Evolutionary conservation across 2,888 invertebrate species (phyloP).

Genomic region (Nephrotoma flavescens): DNA sequence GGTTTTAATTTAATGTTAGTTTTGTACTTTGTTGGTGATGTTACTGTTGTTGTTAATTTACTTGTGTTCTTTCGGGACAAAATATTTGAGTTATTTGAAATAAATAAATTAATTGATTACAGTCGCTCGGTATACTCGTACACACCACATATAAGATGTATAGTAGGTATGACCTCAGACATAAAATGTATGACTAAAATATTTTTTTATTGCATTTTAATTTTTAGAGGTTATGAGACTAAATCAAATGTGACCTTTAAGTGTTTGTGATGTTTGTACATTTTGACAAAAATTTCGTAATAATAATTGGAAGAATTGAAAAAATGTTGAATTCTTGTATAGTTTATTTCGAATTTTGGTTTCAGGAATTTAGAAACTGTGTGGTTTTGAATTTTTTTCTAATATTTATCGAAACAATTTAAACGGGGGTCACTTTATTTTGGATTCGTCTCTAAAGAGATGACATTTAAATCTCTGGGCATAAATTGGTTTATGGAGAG

Average conservation of each 20-base stretch:
- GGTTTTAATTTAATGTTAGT: slow-evolving; percentile 8
- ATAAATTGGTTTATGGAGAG: too few species aligned
- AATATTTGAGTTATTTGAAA: background rate
- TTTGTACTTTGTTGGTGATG: background rate
- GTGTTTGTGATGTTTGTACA: background rate
- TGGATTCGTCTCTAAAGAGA: too few species aligned
- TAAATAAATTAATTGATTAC: background rate
- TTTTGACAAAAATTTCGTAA: too few species aligned
- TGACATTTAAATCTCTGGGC: too few species aligned
- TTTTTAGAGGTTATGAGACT: background rate
- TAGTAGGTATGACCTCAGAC: background rate
- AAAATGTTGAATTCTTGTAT: too few species aligned
- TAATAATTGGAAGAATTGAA: too few species aligned
- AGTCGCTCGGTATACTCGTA: background rate
- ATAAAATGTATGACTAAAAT: background rate
- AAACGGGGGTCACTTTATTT: too few species aligned
- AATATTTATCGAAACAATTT: too few species aligned
- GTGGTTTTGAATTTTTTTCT: too few species aligned
- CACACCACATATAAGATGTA: background rate
- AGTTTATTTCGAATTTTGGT: too few species aligned
- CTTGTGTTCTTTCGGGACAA: background rate
- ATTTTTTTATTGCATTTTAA: background rate
- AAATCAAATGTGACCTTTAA: background rate
- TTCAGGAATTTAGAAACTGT: too few species aligned
- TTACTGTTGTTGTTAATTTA: background rate